Percentiles rank a stretch among this genome's conserved stretches.
Conservation (phyloP, 2,113 vertebrate genomes). For the Collichthys lucidus region DNA sequence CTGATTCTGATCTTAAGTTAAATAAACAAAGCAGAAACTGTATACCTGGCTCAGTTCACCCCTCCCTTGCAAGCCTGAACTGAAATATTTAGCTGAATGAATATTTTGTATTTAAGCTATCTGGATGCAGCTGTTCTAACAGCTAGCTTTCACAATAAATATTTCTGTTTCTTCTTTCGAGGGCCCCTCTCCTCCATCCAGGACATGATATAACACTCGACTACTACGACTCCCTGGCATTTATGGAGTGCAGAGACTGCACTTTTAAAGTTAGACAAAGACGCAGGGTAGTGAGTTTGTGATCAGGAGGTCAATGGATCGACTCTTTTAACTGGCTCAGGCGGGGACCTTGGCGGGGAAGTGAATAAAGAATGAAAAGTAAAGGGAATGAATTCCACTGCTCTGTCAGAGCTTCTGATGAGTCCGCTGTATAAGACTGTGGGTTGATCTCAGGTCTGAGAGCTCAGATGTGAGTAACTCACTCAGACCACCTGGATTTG, state of each 20-base stretch:
- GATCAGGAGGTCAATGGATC: conserved; percentile 38
- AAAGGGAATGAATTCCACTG: conserved; percentile 8
- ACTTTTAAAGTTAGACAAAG: conserved; percentile 28
- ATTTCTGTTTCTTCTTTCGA: conserved; percentile 21
- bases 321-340: conserved; percentile 2
- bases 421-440: conserved; percentile 24
- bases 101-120: conserved; percentile 43
- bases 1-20: conserved; percentile 15
- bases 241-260: conserved; percentile 5
- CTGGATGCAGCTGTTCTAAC: conserved; percentile 51
- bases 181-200: conserved; percentile 4
- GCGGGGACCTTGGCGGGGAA: conserved; percentile 6
- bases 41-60: conserved; percentile 9
- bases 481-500: background rate
- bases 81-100: conserved; percentile 43
- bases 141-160: conserved; percentile 29
- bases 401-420: conserved; percentile 11
- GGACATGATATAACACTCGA: conserved; percentile 15
- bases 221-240: conserved; percentile 6
- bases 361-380: conserved; percentile 35
- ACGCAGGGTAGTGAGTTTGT: conserved; percentile 5
- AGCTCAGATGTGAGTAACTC: conserved; percentile 14
- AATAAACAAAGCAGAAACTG: conserved; percentile 33
- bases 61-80: conserved; percentile 9
- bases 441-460: conserved; percentile 32